A percentile compares a stretch with the other conserved stretches of the same genome.
These are phyloP conservation scores for Ectemnius lituratus DNA, from an alignment of 2,888 invertebrate genomes.

Conservation along the genomic window DNA sequence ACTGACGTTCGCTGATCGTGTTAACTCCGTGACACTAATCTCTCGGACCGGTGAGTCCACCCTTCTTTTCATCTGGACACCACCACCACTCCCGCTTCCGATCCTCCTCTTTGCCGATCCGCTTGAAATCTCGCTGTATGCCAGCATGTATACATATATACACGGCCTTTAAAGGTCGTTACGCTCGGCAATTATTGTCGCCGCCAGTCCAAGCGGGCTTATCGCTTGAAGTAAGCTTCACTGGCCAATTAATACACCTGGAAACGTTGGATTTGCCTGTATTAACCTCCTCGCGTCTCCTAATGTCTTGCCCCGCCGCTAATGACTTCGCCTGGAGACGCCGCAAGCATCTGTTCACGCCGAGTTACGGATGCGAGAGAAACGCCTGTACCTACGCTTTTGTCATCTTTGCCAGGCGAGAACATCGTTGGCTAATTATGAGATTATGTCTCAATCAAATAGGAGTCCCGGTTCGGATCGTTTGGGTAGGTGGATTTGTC, in stretches of 20 bases:
- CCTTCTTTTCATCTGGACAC: no score
- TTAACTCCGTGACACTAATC: constrained; percentile 55
- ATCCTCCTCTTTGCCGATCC: not conserved
- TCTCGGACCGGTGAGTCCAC: constrained; percentile 26
- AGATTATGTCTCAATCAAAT: no score
- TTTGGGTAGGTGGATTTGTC: no score
- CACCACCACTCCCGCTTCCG: no score
- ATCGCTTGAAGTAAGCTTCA: not conserved
- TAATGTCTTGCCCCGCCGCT: not conserved
- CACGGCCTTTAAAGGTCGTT: constrained; percentile 60
- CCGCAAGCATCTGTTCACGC: not conserved
- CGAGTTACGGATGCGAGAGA: not conserved
- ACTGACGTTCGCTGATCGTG: constrained; percentile 52
- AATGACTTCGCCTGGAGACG: not conserved
- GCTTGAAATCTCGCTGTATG: not conserved
- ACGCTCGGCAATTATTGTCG: constrained; percentile 48
- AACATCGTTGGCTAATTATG: no score
- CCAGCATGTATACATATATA: not conserved
- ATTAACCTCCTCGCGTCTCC: not conserved
- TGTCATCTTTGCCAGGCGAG: no score
- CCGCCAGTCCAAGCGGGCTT: constrained; percentile 6
- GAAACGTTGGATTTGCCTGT: not conserved
- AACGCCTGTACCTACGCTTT: no score
- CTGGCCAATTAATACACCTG: constrained; percentile 15
- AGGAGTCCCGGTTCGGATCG: no score